Evolutionary conservation across 2,113 vertebrate genomes (phyloP).

Genomic region (Sinocyclocheilus maitianheensis): DNA sequence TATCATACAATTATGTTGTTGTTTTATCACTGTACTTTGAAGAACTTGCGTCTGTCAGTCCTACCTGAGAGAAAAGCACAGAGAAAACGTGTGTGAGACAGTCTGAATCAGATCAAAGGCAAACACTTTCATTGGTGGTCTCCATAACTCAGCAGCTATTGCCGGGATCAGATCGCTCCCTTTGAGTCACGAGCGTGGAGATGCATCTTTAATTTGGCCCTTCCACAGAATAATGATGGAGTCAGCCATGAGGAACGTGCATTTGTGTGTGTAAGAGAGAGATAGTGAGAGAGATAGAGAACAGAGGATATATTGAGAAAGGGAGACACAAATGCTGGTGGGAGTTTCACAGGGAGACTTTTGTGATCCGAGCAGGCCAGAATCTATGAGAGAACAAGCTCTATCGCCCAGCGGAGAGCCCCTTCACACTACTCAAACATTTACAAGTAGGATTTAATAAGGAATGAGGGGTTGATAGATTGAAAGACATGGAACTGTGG

Average conservation of each 20-base stretch:
- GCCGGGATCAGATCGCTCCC: constrained; percentile 74
- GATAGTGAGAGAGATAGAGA: neutral
- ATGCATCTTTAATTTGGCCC: constrained; percentile 77
- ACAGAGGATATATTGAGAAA: neutral
- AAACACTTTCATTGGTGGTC: constrained; percentile 77
- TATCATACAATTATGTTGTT: constrained; percentile 53
- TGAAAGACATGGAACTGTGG: constrained; percentile 19
- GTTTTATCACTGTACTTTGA: constrained; percentile 63
- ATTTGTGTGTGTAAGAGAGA: constrained; percentile 27
- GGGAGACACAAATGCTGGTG: neutral
- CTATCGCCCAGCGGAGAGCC: neutral
- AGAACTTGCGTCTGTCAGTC: constrained; percentile 45
- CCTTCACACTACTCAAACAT: constrained; percentile 4
- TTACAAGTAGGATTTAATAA: constrained; percentile 41
- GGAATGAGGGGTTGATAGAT: constrained; percentile 24
- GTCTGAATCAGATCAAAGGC: constrained; percentile 74
- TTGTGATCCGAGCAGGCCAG: neutral
- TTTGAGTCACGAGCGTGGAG: constrained; percentile 74
- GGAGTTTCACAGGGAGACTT: neutral
- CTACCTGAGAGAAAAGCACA: constrained; percentile 38
- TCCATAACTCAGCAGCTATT: constrained; percentile 79
- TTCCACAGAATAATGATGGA: constrained; percentile 73
- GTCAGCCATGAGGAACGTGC: constrained; percentile 42
- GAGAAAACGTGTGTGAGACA: neutral
- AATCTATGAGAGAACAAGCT: constrained; percentile 19